phyloP scores from a whole-genome alignment of 2,797 vertebrate species.

The Nyctalus aviator region DNA sequence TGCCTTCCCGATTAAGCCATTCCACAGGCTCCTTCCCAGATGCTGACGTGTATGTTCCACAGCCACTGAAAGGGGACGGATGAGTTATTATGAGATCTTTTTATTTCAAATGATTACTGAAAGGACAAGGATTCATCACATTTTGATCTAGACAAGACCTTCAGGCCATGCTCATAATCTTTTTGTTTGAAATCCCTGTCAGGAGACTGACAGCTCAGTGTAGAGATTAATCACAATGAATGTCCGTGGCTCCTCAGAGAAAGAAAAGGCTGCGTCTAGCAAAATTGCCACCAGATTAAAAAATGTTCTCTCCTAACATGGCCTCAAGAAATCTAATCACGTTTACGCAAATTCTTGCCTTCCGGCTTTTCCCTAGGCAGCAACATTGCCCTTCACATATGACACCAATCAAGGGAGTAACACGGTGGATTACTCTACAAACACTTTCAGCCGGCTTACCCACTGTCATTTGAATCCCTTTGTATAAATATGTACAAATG shows the following conservation, averaged over 20 bases:
- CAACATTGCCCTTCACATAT: neutral
- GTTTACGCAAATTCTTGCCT: neutral
- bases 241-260: neutral
- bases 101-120: conserved; percentile 43
- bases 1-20: neutral
- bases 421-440: neutral
- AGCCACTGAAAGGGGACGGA: neutral
- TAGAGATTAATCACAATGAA: conserved; percentile 8
- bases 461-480: neutral
- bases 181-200: conserved; percentile 28
- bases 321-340: neutral
- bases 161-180: neutral
- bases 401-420: neutral
- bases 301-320: neutral
- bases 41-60: neutral
- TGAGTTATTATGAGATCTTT: conserved; percentile 7
- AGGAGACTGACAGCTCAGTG: conserved; percentile 22
- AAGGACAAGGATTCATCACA: conserved; percentile 41
- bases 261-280: neutral
- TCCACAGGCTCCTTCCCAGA: neutral
- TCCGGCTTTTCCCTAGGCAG: neutral
- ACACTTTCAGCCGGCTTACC: neutral
- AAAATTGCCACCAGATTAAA: conserved; percentile 7
- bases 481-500: conserved; percentile 38
- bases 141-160: conserved; percentile 50